Conservation (phyloP, 2,888 invertebrate species). For the Antheraea assamensis region DNA sequence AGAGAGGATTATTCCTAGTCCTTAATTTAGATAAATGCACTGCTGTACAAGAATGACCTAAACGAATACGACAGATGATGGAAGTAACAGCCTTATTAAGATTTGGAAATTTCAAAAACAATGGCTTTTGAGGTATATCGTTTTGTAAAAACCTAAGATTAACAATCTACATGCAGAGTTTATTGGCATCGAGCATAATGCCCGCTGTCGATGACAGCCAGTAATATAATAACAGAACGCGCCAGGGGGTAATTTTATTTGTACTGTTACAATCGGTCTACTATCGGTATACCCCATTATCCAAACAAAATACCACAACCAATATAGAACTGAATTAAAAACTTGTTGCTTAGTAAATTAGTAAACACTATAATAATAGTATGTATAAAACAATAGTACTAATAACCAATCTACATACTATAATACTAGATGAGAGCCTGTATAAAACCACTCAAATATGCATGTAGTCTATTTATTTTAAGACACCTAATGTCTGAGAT, state of each 20-base stretch:
- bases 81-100: too few species aligned
- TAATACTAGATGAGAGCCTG: neutral
- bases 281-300: neutral
- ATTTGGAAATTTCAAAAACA: too few species aligned
- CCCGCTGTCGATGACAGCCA: neutral
- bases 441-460: neutral
- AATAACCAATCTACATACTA: neutral
- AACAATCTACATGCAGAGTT: neutral
- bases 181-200: neutral
- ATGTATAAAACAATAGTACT: neutral
- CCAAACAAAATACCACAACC: neutral
- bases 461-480: neutral
- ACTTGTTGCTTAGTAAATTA: too few species aligned
- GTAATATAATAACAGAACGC: neutral
- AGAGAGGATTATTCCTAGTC: too few species aligned
- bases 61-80: too few species aligned
- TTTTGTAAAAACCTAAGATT: neutral
- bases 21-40: too few species aligned
- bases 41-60: too few species aligned
- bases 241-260: too few species aligned
- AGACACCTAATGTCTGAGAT: neutral
- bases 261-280: neutral
- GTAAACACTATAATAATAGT: too few species aligned
- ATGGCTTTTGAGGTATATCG: too few species aligned
- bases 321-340: neutral